phyloP scores from a whole-genome alignment of 2,888 invertebrate species.

The Mactromeris polynyma region DNA sequence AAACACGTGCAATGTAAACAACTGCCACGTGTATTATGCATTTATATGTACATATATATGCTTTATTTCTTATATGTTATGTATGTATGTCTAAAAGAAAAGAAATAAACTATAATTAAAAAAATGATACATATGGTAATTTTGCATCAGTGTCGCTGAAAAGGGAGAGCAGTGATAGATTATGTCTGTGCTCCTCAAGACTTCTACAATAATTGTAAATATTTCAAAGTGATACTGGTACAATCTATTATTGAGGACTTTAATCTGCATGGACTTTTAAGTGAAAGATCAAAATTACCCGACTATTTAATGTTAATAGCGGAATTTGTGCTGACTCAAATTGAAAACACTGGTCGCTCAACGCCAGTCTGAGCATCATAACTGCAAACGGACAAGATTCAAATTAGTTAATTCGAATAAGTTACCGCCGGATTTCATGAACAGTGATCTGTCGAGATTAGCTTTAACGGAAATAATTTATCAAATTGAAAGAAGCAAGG shows the following conservation, averaged over 20 bases:
- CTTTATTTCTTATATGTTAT: no score
- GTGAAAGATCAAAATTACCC: slow-evolving; percentile 40
- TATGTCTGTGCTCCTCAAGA: slow-evolving; percentile 52
- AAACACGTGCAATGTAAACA: no score
- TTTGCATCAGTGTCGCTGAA: slow-evolving; percentile 37
- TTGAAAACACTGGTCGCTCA: not conserved
- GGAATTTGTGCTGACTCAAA: not conserved
- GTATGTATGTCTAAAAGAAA: no score
- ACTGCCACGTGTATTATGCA: no score
- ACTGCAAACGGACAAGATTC: not conserved
- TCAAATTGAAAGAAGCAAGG: slow-evolving; percentile 22
- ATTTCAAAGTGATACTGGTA: slow-evolving; percentile 15
- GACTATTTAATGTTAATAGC: slow-evolving; percentile 40
- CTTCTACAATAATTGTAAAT: not conserved
- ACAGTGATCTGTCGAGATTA: slow-evolving; percentile 22
- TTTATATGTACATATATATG: no score
- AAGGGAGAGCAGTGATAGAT: slow-evolving; percentile 42
- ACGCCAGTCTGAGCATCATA: not conserved
- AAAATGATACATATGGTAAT: no score
- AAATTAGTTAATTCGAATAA: slow-evolving; percentile 23
- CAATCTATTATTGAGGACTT: slow-evolving; percentile 25
- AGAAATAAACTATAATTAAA: no score
- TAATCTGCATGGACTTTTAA: slow-evolving; percentile 24
- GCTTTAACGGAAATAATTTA: slow-evolving; percentile 14
- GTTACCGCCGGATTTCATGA: slow-evolving; percentile 26